Evolutionary conservation across 1,140 invertebrate species (phyloP).

Genomic region (Cotesia vestalis): DNA sequence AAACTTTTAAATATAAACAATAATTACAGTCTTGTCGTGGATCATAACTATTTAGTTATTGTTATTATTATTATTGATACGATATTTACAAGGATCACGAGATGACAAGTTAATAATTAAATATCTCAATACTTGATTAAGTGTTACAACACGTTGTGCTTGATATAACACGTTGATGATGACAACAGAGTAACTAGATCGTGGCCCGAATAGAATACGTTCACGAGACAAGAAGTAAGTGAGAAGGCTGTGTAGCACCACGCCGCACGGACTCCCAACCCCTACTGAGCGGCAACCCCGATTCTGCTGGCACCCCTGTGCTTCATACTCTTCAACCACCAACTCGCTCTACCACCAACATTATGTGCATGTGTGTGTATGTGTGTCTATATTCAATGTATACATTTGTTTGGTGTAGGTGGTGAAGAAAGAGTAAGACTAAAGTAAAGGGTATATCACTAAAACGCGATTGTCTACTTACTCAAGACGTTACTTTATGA

Average conservation of each 20-base stretch:
- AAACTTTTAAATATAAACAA: too few relatives aligned
- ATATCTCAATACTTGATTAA: slow-evolving; percentile 14
- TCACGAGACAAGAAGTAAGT: too few relatives aligned
- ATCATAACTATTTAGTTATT: too few relatives aligned
- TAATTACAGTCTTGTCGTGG: too few relatives aligned
- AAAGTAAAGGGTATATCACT: slow-evolving; percentile 1
- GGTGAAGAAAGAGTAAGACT: too few relatives aligned
- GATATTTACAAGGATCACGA: neutral
- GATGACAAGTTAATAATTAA: neutral
- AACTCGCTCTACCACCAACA: neutral
- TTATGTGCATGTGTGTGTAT: neutral
- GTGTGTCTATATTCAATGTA: neutral
- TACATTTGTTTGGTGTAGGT: too few relatives aligned
- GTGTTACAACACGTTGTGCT: neutral
- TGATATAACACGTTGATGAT: neutral
- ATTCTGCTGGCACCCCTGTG: slow-evolving; percentile 9
- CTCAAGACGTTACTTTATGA: slow-evolving; percentile 12
- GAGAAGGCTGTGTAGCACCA: slow-evolving; percentile 1
- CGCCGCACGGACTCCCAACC: slow-evolving; percentile 31
- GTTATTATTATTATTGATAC: too few relatives aligned
- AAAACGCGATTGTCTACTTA: slow-evolving; percentile 24
- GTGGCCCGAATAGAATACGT: slow-evolving; percentile 10
- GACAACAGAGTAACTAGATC: slow-evolving; percentile 13
- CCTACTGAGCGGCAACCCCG: slow-evolving; percentile 36
- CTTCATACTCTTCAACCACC: slow-evolving; percentile 16